Percentiles rank a stretch among this genome's conserved stretches.
phyloP scores from a whole-genome alignment of 2,797 vertebrate genomes.

The Florisuga fusca region DNA sequence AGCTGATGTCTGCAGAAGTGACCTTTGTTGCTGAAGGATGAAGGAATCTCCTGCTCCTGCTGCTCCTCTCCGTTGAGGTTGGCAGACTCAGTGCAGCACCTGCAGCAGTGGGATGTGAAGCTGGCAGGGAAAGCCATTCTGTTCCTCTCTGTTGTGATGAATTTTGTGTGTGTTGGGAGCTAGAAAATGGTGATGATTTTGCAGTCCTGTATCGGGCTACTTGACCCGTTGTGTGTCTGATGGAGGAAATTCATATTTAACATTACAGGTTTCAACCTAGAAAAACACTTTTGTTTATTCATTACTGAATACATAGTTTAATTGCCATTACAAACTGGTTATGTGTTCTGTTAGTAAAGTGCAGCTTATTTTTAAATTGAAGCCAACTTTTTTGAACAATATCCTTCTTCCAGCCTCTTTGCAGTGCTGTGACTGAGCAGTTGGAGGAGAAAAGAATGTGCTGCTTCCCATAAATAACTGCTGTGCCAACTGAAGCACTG shows the following conservation, averaged over 20 bases:
- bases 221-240: neutral
- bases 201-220: neutral
- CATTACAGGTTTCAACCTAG: neutral
- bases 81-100: neutral
- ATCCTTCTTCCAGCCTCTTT: neutral
- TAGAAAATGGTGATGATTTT: neutral
- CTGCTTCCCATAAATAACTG: neutral
- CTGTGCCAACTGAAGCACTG: neutral
- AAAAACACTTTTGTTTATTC: neutral
- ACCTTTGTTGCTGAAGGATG: neutral
- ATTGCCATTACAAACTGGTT: neutral
- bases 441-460: neutral
- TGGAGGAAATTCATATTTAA: neutral
- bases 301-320: neutral
- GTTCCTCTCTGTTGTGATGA: neutral
- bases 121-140: accelerated
- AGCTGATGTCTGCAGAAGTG: neutral
- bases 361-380: neutral
- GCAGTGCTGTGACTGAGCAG: neutral
- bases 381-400: neutral
- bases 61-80: neutral
- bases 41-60: neutral
- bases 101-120: accelerated
- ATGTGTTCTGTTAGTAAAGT: neutral
- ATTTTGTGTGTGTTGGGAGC: neutral